Evolutionary conservation across 2,888 invertebrate species (phyloP).

Genomic region (Syrphus vitripennis): DNA sequence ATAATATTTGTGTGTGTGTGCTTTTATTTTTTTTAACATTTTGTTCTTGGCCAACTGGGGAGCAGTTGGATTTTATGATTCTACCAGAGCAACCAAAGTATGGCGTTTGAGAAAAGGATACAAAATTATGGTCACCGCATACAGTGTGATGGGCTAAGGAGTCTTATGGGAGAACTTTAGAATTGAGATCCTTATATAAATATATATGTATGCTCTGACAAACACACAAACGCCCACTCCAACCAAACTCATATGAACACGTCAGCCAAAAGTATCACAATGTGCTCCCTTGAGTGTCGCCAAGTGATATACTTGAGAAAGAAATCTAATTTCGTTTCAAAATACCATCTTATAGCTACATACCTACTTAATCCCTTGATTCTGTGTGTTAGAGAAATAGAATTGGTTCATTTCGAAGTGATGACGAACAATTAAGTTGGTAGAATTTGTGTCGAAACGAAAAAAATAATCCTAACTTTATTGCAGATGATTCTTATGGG

Average conservation of each 20-base stretch:
- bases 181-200: conserved; percentile 4
- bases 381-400: conserved; percentile 18
- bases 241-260: not conserved
- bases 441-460: not conserved
- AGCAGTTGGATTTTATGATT: conserved; percentile 26
- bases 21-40: not conserved
- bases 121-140: conserved; percentile 32
- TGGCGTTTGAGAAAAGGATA: conserved; percentile 18
- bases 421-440: conserved; percentile 6
- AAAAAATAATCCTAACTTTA: not conserved
- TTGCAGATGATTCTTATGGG: not conserved
- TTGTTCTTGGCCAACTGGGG: not conserved
- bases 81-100: not conserved
- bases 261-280: not conserved
- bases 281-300: conserved; percentile 25
- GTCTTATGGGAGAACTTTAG: conserved; percentile 20
- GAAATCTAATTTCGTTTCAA: conserved; percentile 44
- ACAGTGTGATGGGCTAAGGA: conserved; percentile 14
- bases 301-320: conserved; percentile 3
- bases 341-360: conserved; percentile 11
- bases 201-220: not conserved
- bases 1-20: not conserved
- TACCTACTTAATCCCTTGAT: not conserved
- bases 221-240: not conserved
- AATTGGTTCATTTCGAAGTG: not conserved